phyloP scores from a whole-genome alignment of 2,113 vertebrate genomes.

The Passer montanus region DNA sequence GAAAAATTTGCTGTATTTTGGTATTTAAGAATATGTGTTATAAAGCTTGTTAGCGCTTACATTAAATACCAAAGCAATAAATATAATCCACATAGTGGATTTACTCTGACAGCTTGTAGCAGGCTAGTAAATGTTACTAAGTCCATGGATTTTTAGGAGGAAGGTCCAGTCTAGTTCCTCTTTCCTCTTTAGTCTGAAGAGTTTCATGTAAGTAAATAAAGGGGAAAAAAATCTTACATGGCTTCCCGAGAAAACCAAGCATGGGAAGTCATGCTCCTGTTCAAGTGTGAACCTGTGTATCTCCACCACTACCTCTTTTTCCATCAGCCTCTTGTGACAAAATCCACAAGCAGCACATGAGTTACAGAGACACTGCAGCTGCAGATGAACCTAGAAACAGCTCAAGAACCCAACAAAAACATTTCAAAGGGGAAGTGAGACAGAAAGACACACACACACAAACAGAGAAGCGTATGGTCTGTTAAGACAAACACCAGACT shows the following conservation, averaged over 20 bases:
- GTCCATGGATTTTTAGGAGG: neutral
- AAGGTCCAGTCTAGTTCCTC: neutral
- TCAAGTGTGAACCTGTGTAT: rapidly evolving
- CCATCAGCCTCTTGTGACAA: neutral
- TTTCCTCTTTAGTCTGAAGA: neutral
- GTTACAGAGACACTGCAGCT: neutral
- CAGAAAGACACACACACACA: neutral
- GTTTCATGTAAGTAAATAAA: neutral
- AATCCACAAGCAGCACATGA: neutral
- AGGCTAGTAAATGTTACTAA: neutral
- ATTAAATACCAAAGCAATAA: neutral
- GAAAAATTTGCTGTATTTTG: neutral
- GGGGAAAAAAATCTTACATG: neutral
- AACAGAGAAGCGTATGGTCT: rapidly evolving
- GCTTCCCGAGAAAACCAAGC: neutral
- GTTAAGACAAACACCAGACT: neutral
- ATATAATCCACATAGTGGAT: neutral
- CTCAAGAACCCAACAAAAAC: neutral
- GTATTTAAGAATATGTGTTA: neutral
- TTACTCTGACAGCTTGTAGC: neutral
- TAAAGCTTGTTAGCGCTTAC: neutral
- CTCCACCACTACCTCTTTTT: neutral
- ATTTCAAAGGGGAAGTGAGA: neutral
- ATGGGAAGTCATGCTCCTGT: neutral
- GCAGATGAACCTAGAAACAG: neutral